Conservation (phyloP, 2,113 vertebrate species). For the Meles meles region DNA sequence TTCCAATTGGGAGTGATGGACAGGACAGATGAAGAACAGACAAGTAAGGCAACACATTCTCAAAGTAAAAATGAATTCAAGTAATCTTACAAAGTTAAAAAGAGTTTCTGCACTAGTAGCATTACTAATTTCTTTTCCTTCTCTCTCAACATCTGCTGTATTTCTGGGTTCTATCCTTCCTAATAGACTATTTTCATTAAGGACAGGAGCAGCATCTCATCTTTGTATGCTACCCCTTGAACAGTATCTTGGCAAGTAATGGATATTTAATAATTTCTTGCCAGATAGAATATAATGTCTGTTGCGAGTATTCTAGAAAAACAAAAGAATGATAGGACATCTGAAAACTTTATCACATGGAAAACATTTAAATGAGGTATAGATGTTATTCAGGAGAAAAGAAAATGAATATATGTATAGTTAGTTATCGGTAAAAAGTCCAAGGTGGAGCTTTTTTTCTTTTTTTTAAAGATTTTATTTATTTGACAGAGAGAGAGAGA, state of each 20-base stretch:
- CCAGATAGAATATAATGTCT: background rate
- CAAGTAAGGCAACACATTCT: background rate
- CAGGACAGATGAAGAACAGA: background rate
- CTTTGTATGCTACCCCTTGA: background rate
- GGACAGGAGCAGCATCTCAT: background rate
- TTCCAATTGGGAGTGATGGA: background rate
- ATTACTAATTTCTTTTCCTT: background rate
- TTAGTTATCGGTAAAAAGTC: slow-evolving; percentile 4
- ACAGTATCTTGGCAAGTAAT: background rate
- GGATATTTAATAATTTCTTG: slow-evolving; percentile 1
- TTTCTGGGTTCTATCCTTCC: background rate
- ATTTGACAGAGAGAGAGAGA: no score
- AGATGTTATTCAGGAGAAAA: slow-evolving; percentile 12
- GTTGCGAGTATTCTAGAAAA: background rate
- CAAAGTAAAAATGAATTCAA: slow-evolving; percentile 36
- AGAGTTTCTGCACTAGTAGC: background rate
- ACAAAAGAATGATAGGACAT: background rate
- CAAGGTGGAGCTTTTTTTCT: background rate
- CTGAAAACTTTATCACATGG: background rate
- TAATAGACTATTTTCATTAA: background rate
- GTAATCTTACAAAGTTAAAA: background rate
- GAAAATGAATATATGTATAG: background rate
- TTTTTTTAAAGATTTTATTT: no score
- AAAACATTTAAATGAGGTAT: slow-evolving; percentile 19
- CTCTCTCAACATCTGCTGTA: background rate